Percentiles rank a stretch among this genome's conserved stretches.
Conservation (phyloP, 2,113 vertebrate genomes). For the Speoplatyrhinus poulsoni region DNA sequence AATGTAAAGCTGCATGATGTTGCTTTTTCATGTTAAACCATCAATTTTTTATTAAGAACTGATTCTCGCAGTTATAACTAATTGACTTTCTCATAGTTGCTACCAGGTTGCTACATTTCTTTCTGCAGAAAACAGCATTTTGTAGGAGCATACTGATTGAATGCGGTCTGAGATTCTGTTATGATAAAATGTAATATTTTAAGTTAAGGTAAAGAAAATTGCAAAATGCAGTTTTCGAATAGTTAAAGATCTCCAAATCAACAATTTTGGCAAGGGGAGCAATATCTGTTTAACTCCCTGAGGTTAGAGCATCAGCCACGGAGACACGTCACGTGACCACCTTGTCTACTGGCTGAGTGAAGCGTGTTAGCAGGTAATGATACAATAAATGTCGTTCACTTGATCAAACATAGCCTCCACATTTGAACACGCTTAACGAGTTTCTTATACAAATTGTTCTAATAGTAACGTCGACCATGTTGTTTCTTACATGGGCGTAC, state of each 20-base stretch:
- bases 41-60: too few relatives aligned
- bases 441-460: fast-evolving
- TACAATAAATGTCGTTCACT: conserved; percentile 42
- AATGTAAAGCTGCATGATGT: neutral
- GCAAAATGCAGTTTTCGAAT: too few relatives aligned
- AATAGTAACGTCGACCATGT: neutral
- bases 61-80: too few relatives aligned
- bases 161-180: too few relatives aligned
- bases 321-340: conserved; percentile 77
- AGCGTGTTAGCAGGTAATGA: conserved; percentile 81
- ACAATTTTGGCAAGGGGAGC: too few relatives aligned
- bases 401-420: neutral
- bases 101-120: too few relatives aligned
- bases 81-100: too few relatives aligned
- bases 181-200: too few relatives aligned
- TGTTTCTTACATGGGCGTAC: conserved; percentile 4
- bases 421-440: neutral
- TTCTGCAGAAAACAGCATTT: too few relatives aligned
- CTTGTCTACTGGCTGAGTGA: conserved; percentile 75
- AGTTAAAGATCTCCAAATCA: too few relatives aligned
- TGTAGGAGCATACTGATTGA: too few relatives aligned
- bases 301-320: conserved; percentile 46
- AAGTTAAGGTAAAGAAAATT: too few relatives aligned
- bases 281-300: neutral
- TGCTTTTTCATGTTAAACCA: neutral